A percentile compares a stretch with the other conserved stretches of the same genome.
Evolutionary conservation across 2,113 vertebrate species (phyloP).

Genomic region (Oxyruncus cristatus): DNA sequence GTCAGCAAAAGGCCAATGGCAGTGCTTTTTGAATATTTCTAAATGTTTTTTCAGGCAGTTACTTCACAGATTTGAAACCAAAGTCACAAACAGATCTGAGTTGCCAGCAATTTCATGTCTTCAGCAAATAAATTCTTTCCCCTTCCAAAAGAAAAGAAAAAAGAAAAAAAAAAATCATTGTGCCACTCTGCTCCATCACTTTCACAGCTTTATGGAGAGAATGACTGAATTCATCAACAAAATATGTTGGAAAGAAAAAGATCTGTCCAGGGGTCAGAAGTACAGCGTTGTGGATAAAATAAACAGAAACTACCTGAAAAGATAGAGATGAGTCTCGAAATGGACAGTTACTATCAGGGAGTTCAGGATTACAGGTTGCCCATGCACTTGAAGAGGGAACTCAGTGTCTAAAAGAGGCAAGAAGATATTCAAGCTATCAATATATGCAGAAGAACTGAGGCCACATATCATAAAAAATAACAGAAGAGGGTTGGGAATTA

Average conservation of each 20-base stretch:
- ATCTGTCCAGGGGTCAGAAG: not conserved
- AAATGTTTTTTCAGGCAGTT: slow-evolving; percentile 40
- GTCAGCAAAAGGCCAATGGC: not conserved
- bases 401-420: not conserved
- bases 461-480: not conserved
- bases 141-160: not conserved
- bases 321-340: not conserved
- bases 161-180: not conserved
- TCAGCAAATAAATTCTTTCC: slow-evolving; percentile 13
- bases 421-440: not conserved
- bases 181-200: not conserved
- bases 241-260: not conserved
- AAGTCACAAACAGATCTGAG: slow-evolving; percentile 34
- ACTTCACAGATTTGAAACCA: slow-evolving; percentile 47
- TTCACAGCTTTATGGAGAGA: not conserved
- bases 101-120: slow-evolving; percentile 43
- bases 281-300: not conserved
- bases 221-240: not conserved
- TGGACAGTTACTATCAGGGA: not conserved
- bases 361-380: not conserved
- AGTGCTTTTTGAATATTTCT: slow-evolving; percentile 5
- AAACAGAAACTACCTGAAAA: not conserved
- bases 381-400: not conserved
- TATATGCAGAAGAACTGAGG: not conserved
- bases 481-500: not conserved